Evolutionary conservation across 1,140 invertebrate species (phyloP), one percentile per base, ranked within the genome.

Genomic region (Muscidifurax raptorellus): DNA sequence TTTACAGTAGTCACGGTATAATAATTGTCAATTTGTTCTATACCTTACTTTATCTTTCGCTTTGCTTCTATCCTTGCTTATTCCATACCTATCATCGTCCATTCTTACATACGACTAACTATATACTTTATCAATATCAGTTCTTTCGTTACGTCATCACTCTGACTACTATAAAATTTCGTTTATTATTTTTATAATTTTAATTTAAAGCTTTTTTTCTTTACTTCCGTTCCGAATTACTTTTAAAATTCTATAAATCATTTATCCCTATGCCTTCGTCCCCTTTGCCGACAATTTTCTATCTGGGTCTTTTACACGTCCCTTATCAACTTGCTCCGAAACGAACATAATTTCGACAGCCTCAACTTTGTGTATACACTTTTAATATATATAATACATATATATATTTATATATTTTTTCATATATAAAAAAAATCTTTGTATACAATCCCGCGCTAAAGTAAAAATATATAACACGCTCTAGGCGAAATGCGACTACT

Each of bases 131-230:
- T 90, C 88, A 89, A 88, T 89, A 90, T 90, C 89, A 90, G 88
- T 88, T 88, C 88, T 89, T 89, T 90, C 86, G 83, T 88, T 76
- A 77, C 64, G 80, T 86, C 80, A 79, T 69, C 47, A 40, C 64
- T 77, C 88, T 88, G 87, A 90, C 89, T 90, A 90, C 89, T 80
- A 89, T 89, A 89, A 90, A 90, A 86, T 89, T 79, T 89, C 87
- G 87, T 90, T 89, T 67, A 72, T 88, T 90, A 89, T 88, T 91
- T 84, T 87, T 89, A 86, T 91, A 92, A 93, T 82, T 85, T 82
- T 82, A 82, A 71, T 92, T 93, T 93, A 93, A 93, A 93, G 92
- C 92, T 93, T 93, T 91, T 86, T 90, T 92, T 91, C 89, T 88
- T 89, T 88, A 89, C 91, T 91, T 90, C 88, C 86, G 87, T 88